A percentile compares a stretch with the other conserved stretches of the same genome.
Evolutionary conservation across 2,888 invertebrate species (phyloP).

Genomic region (Papilio demoleus): DNA sequence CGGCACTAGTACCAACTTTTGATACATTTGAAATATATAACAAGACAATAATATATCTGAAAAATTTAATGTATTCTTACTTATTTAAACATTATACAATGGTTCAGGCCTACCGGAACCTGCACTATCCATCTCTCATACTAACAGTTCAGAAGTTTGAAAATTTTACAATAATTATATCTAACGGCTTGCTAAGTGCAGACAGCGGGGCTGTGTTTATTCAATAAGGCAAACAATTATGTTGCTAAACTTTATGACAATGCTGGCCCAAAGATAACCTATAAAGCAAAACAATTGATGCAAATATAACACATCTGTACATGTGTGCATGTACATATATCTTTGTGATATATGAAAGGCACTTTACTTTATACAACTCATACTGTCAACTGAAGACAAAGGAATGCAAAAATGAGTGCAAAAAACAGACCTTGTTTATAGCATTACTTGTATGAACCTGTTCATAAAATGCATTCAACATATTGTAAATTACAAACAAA

Average conservation of each 20-base stretch:
- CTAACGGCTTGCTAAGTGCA: conserved; percentile 68
- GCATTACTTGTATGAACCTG: not conserved
- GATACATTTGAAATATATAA: conserved; percentile 84
- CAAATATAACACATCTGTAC: conserved; percentile 17
- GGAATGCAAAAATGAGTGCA: conserved; percentile 36
- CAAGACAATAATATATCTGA: conserved; percentile 84
- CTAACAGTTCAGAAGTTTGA: conserved; percentile 70
- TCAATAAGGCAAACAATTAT: conserved; percentile 57
- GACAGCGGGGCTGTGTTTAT: conserved; percentile 51
- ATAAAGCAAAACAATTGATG: conserved; percentile 40
- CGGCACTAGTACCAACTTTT: conserved; percentile 67
- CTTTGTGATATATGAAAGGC: conserved; percentile 30
- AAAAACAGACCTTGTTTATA: conserved; percentile 28
- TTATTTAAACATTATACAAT: conserved; percentile 79
- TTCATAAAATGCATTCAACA: conserved; percentile 25
- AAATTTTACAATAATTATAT: conserved; percentile 58
- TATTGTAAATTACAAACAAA: conserved; percentile 18
- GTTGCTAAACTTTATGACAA: conserved; percentile 44
- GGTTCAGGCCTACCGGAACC: conserved; percentile 76
- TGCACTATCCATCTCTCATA: conserved; percentile 59
- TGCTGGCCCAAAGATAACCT: conserved; percentile 44
- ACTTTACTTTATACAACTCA: conserved; percentile 38
- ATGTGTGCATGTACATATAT: conserved; percentile 17
- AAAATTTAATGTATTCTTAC: conserved; percentile 82
- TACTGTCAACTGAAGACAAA: conserved; percentile 33